Base-by-base conservation (phyloP, 2,113 vertebrate genomes). In the Ciconia boyciana region DNA sequence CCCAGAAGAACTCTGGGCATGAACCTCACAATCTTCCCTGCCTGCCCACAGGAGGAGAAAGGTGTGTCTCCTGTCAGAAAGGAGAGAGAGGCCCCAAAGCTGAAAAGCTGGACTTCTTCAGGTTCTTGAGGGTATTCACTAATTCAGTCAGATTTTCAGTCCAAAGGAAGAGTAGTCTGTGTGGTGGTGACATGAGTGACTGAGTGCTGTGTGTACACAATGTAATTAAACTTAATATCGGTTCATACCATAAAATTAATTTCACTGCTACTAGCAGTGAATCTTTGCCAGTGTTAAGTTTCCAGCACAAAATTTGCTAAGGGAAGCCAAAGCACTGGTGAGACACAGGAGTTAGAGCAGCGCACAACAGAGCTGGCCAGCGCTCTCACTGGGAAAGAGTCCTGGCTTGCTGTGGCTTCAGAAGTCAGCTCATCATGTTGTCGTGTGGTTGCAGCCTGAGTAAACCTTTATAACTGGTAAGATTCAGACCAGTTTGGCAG, bases 1-100 rank as follows among this genome's bases (percentile, higher is more conserved):
- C 54, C 60, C 10, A 5, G 28, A 62, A 76, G 70, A 60, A 43
- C 28, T 16, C 0, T 0, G 16, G 24, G 7, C 7, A 1, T 64
- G n/a, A 85, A 36, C 18, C 29, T 72, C 3, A 2, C 3, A 22
- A 20, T 39, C 32, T 61, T 83, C n/a, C 41, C 22, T 78, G 32
- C n/a, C 55, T 81, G 13, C 68, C 64, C 74, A 22, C 7, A 15
- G 18, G 18, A 85, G 46, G 7, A 83, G 57, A 83, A 88, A 72
- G 21, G 18, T 32, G 10, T 57, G 5, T 90, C 24, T 69, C 24
- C 20, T 52, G 20, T 55, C 32, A 60, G 48, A 70, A 74, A 58
- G 31, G 25, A 69, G 29, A 34, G 29, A 34, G 11, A 61, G 11
- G 51, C 6, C 0, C 11, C n/a, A 57, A 64, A 84, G n/a, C 17